These are phyloP conservation scores for Cantharis lateralis DNA, from an alignment of 2,888 invertebrate species.

Conservation along the genomic window DNA sequence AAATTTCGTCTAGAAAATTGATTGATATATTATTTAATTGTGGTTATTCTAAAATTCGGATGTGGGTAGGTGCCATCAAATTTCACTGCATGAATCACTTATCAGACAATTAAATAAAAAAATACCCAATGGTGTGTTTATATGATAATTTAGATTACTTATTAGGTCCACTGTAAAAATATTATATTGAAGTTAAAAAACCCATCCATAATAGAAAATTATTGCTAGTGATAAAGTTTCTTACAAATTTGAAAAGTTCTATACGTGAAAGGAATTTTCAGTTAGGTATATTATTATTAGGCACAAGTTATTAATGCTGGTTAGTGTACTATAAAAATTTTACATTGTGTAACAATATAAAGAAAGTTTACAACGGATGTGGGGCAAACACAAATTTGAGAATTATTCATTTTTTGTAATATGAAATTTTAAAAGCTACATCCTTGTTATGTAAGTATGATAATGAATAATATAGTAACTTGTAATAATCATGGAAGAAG, in stretches of 20 bases:
- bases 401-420: neutral
- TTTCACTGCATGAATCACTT: too few species aligned
- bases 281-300: neutral
- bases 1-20: too few species aligned
- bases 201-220: conserved; percentile 16
- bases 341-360: neutral
- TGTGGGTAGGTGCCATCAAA: too few species aligned
- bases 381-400: neutral
- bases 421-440: neutral
- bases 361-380: neutral
- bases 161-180: too few species aligned
- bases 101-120: too few species aligned
- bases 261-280: conserved; percentile 21
- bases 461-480: too few species aligned
- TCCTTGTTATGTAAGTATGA: neutral
- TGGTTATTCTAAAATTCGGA: too few species aligned
- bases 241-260: conserved; percentile 27
- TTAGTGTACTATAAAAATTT: neutral
- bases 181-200: conserved; percentile 14
- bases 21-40: too few species aligned
- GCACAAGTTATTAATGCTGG: neutral
- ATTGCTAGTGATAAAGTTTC: conserved; percentile 20
- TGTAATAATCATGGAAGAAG: too few species aligned
- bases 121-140: too few species aligned
- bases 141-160: too few species aligned